These are phyloP conservation scores for Ambastaia sidthimunki DNA, from an alignment of 2,797 vertebrate genomes.

Conservation along the genomic window DNA sequence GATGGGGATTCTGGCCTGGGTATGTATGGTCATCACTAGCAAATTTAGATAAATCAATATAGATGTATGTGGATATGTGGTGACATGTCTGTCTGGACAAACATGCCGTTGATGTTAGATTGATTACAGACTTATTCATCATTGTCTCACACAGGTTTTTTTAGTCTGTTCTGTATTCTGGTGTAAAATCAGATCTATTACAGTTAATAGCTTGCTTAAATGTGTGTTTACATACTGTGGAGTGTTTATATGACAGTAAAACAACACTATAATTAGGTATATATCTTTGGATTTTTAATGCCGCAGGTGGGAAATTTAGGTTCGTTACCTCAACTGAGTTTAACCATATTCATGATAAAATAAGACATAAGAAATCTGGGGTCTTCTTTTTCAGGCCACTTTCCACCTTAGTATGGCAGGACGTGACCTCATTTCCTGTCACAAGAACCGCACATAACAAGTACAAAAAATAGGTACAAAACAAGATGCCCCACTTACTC, in stretches of 20 bases:
- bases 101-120: slow-evolving; percentile 13
- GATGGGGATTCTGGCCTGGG: background rate
- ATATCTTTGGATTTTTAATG: slow-evolving; percentile 2
- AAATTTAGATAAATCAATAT: background rate
- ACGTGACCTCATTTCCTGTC: slow-evolving; percentile 78
- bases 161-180: background rate
- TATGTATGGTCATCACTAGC: background rate
- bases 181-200: background rate
- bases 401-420: slow-evolving; percentile 72
- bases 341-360: slow-evolving; percentile 22
- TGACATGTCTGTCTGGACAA: background rate
- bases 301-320: slow-evolving; percentile 7
- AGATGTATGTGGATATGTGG: background rate
- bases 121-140: background rate
- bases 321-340: slow-evolving; percentile 11
- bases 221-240: background rate
- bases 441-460: slow-evolving; percentile 36
- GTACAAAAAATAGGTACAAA: slow-evolving; percentile 16
- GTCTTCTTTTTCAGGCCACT: slow-evolving; percentile 67
- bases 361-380: slow-evolving; percentile 68
- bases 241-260: background rate
- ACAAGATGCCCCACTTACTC: slow-evolving; percentile 19
- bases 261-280: background rate
- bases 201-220: background rate
- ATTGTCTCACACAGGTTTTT: too few relatives aligned